Base-by-base conservation (phyloP, 2,113 vertebrate genomes). In the Himantopus leucocephalus region DNA sequence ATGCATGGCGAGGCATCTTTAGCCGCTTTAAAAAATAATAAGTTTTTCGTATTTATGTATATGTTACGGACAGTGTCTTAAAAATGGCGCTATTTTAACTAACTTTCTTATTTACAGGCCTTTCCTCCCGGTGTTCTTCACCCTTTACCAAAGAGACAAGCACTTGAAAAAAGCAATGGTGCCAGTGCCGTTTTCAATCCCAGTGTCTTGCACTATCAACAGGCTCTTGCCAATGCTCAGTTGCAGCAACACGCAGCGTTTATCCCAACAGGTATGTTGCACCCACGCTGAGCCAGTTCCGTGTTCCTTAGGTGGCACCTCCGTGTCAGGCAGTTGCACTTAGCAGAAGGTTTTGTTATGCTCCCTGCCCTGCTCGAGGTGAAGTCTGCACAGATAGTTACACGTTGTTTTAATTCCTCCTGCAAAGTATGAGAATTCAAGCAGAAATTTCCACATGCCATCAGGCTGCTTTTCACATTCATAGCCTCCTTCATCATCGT, bases 121-220 rank as follows among this genome's bases (percentile, higher is more conserved):
- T 99, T 99, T 97, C 99, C 99, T 96, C 99, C 99, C 58, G 98
- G 99, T 97, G 98, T 99, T 97, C 99, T 99, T 97, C 99, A 99
- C 94, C 99, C 99, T 75, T 98, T 99, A 99, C 99, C 99, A 99
- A 99, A 99, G 99, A 99, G 99, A 99, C 99, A 97, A 98, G 99
- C 99, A 94, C 98, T 99, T 94, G 99, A 99, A 98, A 99, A 99
- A 98, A 99, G 98, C 98, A 99, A 99, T 94, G 99, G 99, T 85
- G 98, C 99, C 84, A 98, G 98, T 97, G 98, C 99, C 75, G 98
- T 99, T 97, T 99, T 99, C 98, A 99, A 98, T 97, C 99, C 99
- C 98, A 99, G 99, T 98, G 98, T 99, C 97, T 98, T 99, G 98
- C 99, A 99, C 98, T 99, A 99, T 98, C 99, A 99, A 98, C 99